Conservation (phyloP, 2,888 invertebrate species). For the Byasa hedistus region DNA sequence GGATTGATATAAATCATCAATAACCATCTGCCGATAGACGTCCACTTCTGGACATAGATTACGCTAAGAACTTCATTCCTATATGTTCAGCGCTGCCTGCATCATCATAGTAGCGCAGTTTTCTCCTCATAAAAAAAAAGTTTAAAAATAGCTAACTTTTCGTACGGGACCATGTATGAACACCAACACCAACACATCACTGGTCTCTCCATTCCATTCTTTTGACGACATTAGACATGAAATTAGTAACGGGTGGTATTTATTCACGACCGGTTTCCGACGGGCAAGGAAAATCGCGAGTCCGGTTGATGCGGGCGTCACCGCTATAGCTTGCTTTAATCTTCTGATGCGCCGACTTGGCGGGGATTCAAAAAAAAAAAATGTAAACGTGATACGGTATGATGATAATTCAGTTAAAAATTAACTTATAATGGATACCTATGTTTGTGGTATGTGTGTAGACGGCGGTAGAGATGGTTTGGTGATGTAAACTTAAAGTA, state of each 20-base stretch:
- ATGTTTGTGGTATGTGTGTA: no score
- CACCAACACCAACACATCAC: conserved; percentile 1
- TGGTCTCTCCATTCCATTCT: conserved; percentile 12
- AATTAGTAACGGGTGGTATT: conserved; percentile 31
- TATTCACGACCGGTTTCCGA: conserved; percentile 28
- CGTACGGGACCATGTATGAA: conserved; percentile 9
- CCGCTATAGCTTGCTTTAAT: conserved; percentile 15
- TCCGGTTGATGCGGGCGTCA: conserved; percentile 23
- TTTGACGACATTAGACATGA: conserved; percentile 31
- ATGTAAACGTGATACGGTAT: background rate
- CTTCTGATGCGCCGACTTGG: conserved; percentile 21
- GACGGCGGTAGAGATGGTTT: no score
- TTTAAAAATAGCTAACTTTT: no score
- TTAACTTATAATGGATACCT: no score
- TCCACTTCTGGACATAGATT: no score
- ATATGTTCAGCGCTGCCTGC: no score
- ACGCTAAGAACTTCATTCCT: no score
- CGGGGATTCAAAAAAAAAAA: background rate
- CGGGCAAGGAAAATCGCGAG: conserved; percentile 29
- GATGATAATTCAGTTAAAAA: no score
- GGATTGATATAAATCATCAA: no score
- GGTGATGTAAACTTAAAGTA: no score
- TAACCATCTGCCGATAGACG: background rate
- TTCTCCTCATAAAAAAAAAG: no score
- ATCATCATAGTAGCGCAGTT: no score